Percentiles rank a stretch among this genome's conserved stretches.
phyloP scores from a whole-genome alignment of 64 coral and sea anemone genomes.

The Pocillopora damicornis region DNA sequence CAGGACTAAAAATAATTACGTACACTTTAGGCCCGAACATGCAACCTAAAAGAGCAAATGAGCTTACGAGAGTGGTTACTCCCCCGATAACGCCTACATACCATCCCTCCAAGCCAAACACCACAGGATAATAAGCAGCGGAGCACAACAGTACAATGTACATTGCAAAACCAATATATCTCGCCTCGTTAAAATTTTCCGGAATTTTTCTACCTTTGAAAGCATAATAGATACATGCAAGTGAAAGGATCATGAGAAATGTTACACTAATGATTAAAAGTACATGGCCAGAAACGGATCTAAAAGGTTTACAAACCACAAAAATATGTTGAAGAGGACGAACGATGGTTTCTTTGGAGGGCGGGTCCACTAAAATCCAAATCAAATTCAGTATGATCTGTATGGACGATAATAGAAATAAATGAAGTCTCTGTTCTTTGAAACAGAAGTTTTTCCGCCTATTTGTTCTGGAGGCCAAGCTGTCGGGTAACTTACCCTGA shows the following conservation, averaged over 20 bases:
- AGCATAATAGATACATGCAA: conserved; percentile 50
- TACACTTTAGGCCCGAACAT: conserved; percentile 70
- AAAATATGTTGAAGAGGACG: conserved; percentile 34
- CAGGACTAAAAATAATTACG: conserved; percentile 46
- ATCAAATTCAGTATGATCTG: neutral
- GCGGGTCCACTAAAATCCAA: conserved; percentile 55
- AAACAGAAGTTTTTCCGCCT: neutral
- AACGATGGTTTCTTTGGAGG: conserved; percentile 3
- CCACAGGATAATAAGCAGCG: conserved; percentile 47
- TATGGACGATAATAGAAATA: neutral
- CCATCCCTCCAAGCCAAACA: conserved; percentile 53
- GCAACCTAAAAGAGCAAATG: conserved; percentile 53
- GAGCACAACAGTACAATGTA: conserved; percentile 53
- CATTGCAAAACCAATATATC: conserved; percentile 62
- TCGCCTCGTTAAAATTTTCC: conserved; percentile 73
- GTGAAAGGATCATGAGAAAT: conserved; percentile 14
- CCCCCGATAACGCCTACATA: conserved; percentile 53
- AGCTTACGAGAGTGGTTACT: conserved; percentile 49
- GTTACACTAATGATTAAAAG: neutral
- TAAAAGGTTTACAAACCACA: conserved; percentile 23
- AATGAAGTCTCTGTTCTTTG: conserved; percentile 6
- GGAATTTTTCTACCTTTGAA: conserved; percentile 54
- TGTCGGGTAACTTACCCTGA: neutral
- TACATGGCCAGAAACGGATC: neutral
- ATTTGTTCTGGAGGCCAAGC: neutral